Base-by-base conservation (phyloP, 37 sponge, comb jelly and placozoan genomes). In the Eunapius fragilis region DNA sequence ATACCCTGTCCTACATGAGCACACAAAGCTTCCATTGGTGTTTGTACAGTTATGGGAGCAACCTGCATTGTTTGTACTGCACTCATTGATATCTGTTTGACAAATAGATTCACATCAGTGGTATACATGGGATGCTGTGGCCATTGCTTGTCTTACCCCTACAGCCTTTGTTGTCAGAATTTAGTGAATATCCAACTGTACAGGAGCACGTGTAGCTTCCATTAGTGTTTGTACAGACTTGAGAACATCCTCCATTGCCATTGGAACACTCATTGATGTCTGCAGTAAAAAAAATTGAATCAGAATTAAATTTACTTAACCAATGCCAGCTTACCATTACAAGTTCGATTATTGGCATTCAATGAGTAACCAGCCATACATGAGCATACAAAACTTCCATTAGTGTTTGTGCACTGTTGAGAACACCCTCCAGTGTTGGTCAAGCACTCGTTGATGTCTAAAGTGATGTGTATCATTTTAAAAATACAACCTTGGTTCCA, bases 181-280 rank as follows among this genome's bases (percentile, higher is more conserved):
- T 48, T 7, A 78, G 10, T 26, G 47, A 12, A 37, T 37, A 78
- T 35, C 79, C 79, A 78, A 35, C 48, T 7, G 50, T 35, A 78
- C 79, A 78, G 2, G 47, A 41, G 48, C 79, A 78, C 2, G 22
- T 28, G 41, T 11, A 78, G 48, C 27, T 41, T 41, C 79, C 79
- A 47, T 30, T 35, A 36, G 27, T 45, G 79, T 78, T 78, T 3
- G 79, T 41, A 7, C 79, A 78, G 45, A 41, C 36, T 27, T 78
- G 79, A 23, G 30, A 38, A 36, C 79, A 78, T 5, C 11, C 11
- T 41, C 79, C 79, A 47, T 78, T 78, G 49, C 3, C 26, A 11
- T 3, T 38, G 3, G 19, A 17, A 36, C 79, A 78, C 48, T 78
- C 79, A 78, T 78, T 27, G 45, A 78, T 47, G 41, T 78, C 79